A percentile compares a stretch with the other conserved stretches of the same genome.
These are phyloP conservation scores for Xenops minutus DNA, from an alignment of 2,797 vertebrate species.

Conservation along the genomic window DNA sequence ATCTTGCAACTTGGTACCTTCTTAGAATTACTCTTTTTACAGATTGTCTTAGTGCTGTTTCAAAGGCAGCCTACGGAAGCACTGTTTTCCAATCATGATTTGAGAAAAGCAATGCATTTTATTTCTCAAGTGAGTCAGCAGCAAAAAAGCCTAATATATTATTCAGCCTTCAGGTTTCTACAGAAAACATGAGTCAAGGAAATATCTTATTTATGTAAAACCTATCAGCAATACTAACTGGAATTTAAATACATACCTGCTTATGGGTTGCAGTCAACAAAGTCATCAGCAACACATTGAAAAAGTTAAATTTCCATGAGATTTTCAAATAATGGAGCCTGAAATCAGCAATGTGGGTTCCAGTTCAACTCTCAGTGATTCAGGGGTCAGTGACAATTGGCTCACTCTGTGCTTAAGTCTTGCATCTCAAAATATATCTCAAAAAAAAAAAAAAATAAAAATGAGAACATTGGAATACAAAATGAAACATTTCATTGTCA, in stretches of 20 bases:
- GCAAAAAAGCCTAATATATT: not conserved
- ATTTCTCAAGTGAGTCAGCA: not conserved
- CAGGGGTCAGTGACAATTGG: not conserved
- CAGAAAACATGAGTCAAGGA: not conserved
- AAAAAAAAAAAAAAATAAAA: not conserved
- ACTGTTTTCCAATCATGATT: not conserved
- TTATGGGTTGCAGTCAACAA: not conserved
- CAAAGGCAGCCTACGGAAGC: not conserved
- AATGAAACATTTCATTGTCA: not conserved
- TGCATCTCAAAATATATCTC: not conserved
- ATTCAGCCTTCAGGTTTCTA: not conserved
- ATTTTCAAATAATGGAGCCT: not conserved
- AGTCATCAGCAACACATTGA: not conserved
- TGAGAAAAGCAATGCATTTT: constrained; percentile 15
- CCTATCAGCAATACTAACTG: not conserved
- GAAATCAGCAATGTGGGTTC: not conserved
- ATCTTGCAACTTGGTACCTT: not conserved
- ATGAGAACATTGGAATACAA: not conserved
- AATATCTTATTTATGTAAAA: not conserved
- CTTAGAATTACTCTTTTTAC: not conserved
- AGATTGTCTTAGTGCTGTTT: constrained; percentile 2
- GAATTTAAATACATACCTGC: not conserved
- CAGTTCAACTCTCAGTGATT: not conserved
- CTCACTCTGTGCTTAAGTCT: not conserved
- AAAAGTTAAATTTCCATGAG: not conserved